Evolutionary conservation across 2,113 vertebrate genomes (phyloP).

Genomic region (Seriola rivoliana): DNA sequence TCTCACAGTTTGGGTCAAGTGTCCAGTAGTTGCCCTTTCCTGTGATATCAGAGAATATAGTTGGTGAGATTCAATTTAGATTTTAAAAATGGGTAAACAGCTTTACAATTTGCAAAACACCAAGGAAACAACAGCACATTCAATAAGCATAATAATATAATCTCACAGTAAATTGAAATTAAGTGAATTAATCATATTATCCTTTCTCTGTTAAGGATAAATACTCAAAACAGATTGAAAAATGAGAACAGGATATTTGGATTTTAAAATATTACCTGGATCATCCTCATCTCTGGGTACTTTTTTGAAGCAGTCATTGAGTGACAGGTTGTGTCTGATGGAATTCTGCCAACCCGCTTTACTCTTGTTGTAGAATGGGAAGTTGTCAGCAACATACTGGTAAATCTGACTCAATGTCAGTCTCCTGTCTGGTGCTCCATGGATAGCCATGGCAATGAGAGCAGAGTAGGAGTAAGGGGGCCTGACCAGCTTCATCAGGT

Average conservation of each 20-base stretch:
- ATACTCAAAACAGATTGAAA: background rate
- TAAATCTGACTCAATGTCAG: slow-evolving; percentile 99
- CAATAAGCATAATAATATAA: background rate
- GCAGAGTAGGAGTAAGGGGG: slow-evolving; percentile 98
- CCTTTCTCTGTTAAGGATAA: background rate
- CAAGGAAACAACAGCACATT: background rate
- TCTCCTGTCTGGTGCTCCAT: slow-evolving; percentile 93
- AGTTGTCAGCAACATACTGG: slow-evolving; percentile 98
- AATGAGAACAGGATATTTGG: background rate
- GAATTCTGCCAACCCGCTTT: slow-evolving; percentile 98
- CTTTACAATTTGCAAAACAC: background rate
- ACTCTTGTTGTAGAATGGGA: slow-evolving; percentile 99
- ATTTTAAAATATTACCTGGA: slow-evolving; percentile 87
- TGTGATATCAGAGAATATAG: slow-evolving; percentile 49
- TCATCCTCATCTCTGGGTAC: slow-evolving; percentile 97
- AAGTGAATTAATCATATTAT: background rate
- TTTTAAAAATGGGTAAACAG: background rate
- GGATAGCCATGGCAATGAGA: slow-evolving; percentile 99
- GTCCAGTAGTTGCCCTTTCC: slow-evolving; percentile 99
- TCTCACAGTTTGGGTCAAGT: slow-evolving; percentile 98
- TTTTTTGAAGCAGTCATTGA: slow-evolving; percentile 98
- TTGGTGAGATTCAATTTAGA: slow-evolving; percentile 1
- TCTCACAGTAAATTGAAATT: background rate
- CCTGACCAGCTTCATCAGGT: slow-evolving; percentile 97
- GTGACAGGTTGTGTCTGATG: slow-evolving; percentile 94